phyloP scores from a whole-genome alignment of 2,888 invertebrate genomes.

The Rotaria socialis region DNA sequence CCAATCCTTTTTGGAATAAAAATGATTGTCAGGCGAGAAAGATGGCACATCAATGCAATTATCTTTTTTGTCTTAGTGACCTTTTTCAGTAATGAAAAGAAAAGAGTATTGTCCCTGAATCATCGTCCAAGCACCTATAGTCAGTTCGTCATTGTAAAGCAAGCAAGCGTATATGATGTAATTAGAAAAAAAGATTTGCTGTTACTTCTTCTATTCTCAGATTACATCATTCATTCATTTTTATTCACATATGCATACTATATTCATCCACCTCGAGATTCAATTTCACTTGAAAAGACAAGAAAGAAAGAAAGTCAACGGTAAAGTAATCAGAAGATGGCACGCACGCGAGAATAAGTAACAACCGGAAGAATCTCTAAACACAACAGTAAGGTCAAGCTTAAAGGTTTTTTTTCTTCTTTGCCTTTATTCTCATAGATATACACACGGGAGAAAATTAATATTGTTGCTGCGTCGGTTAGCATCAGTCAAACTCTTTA shows the following conservation, averaged over 20 bases:
- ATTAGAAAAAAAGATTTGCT: neutral
- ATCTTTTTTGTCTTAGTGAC: neutral
- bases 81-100: neutral
- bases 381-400: neutral
- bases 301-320: neutral
- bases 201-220: neutral
- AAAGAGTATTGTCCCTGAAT: neutral
- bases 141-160: constrained; percentile 3
- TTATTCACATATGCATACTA: neutral
- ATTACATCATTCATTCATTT: neutral
- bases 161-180: neutral
- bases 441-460: constrained; percentile 14
- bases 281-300: constrained; percentile 2
- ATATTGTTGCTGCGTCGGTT: neutral
- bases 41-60: neutral
- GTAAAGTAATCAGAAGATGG: constrained; percentile 1
- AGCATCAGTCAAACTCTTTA: neutral
- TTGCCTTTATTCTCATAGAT: neutral
- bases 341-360: constrained; percentile 14
- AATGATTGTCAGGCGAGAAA: constrained; percentile 9
- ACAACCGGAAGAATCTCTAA: constrained; percentile 4
- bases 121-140: neutral
- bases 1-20: neutral
- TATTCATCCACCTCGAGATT: neutral
- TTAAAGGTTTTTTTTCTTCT: neutral